phyloP scores from a whole-genome alignment of 2,888 invertebrate genomes.

The Drosophila melanocephala region DNA sequence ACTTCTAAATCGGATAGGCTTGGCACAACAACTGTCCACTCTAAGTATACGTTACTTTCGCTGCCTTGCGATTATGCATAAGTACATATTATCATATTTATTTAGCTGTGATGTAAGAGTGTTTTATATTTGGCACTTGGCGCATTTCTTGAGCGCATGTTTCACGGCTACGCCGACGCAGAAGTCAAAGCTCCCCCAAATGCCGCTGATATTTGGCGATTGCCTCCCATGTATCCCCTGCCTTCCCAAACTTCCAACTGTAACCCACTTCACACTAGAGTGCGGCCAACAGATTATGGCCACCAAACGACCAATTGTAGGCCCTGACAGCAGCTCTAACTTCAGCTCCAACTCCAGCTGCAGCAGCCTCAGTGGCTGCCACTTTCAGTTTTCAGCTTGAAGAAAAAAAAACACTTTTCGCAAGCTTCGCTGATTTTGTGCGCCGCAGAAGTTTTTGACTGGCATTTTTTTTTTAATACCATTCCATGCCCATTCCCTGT shows the following conservation, averaged over 20 bases:
- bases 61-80: conserved; percentile 4
- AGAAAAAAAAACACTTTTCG: conserved; percentile 64
- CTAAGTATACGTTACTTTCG: neutral
- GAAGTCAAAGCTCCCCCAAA: conserved; percentile 50
- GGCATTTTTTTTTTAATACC: conserved; percentile 10
- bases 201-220: conserved; percentile 18
- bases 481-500: conserved; percentile 53
- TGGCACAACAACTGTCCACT: conserved; percentile 21
- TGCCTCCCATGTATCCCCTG: conserved; percentile 11
- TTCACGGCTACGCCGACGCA: conserved; percentile 44
- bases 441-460: conserved; percentile 50
- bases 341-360: conserved; percentile 15
- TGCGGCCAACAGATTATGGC: conserved; percentile 67
- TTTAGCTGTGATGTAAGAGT: conserved; percentile 28
- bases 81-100: conserved; percentile 45
- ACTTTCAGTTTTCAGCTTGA: conserved; percentile 56
- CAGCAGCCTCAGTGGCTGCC: conserved; percentile 46
- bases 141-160: conserved; percentile 22
- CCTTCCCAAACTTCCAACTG: conserved; percentile 32
- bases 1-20: neutral
- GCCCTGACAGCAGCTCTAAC: conserved; percentile 44
- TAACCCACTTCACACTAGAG: conserved; percentile 74
- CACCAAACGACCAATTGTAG: conserved; percentile 49
- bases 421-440: conserved; percentile 76
- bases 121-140: conserved; percentile 11